phyloP scores from a whole-genome alignment of 2,888 invertebrate species.

The Shargacucullia verbasci region DNA sequence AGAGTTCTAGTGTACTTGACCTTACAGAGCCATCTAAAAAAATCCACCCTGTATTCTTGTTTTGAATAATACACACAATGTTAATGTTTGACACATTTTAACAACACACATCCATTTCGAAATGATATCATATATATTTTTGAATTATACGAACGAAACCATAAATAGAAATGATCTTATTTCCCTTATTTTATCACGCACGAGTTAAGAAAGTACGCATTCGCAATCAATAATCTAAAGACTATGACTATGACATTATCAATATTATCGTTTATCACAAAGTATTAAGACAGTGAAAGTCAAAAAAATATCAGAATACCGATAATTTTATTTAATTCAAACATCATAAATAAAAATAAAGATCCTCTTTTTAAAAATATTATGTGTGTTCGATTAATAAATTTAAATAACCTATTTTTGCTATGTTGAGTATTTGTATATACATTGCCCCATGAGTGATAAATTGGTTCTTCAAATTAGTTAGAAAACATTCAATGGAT shows the following conservation, averaged over 20 bases:
- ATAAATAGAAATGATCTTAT: too few species aligned
- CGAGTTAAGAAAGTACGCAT: constrained; percentile 24
- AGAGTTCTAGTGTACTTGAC: too few species aligned
- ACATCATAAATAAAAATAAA: constrained; percentile 23
- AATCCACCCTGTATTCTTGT: too few species aligned
- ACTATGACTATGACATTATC: constrained; percentile 40
- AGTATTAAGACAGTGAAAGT: constrained; percentile 43
- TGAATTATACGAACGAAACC: too few species aligned
- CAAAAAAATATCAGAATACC: not conserved
- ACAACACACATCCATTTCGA: too few species aligned
- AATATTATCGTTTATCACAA: constrained; percentile 25
- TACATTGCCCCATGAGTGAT: not conserved
- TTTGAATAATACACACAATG: too few species aligned
- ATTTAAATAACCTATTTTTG: not conserved
- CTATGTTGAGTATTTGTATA: too few species aligned
- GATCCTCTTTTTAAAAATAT: constrained; percentile 21
- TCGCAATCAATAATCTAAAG: constrained; percentile 17
- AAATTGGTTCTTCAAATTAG: not conserved
- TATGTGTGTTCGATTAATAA: constrained; percentile 3
- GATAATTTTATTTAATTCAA: too few species aligned
- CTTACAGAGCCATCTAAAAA: too few species aligned
- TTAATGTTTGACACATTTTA: too few species aligned
- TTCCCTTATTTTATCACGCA: too few species aligned
- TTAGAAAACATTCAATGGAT: not conserved
- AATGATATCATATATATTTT: too few species aligned